Percentiles rank a stretch among this genome's conserved stretches.
Conservation (phyloP, 2,113 vertebrate genomes). For the Campylomormyrus tamandua region DNA sequence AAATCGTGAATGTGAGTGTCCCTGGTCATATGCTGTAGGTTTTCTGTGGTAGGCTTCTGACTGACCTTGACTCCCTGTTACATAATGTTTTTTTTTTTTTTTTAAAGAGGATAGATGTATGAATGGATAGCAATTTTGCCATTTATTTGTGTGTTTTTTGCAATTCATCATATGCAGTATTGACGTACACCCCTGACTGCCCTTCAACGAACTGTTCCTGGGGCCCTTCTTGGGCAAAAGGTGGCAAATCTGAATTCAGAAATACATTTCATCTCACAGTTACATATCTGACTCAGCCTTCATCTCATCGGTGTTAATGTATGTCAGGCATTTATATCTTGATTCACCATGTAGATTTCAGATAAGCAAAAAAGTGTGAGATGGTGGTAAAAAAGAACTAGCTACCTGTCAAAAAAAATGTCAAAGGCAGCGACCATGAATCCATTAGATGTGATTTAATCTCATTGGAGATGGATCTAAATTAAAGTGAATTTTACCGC, state of each 20-base stretch:
- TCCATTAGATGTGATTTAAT: conserved; percentile 28
- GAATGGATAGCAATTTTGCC: background rate
- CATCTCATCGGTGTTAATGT: background rate
- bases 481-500: conserved; percentile 25
- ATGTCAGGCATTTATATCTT: conserved; percentile 7
- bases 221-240: background rate
- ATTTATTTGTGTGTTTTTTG: background rate
- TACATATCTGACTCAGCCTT: background rate
- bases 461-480: conserved; percentile 24
- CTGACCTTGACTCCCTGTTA: background rate
- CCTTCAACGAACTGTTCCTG: background rate
- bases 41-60: background rate
- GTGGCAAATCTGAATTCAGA: background rate
- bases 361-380: conserved; percentile 21
- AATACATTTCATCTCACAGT: background rate
- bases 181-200: background rate
- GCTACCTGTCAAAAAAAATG: conserved; percentile 18
- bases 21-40: background rate
- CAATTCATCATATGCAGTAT: background rate
- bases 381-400: conserved; percentile 4
- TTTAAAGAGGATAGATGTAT: background rate
- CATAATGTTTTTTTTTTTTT: background rate
- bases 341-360: conserved; percentile 13
- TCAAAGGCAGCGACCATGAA: conserved; percentile 32
- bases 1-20: background rate